Percentiles rank a stretch among this genome's conserved stretches.
Conservation (phyloP, 2,888 invertebrate genomes). For the Saturnia japonica region DNA sequence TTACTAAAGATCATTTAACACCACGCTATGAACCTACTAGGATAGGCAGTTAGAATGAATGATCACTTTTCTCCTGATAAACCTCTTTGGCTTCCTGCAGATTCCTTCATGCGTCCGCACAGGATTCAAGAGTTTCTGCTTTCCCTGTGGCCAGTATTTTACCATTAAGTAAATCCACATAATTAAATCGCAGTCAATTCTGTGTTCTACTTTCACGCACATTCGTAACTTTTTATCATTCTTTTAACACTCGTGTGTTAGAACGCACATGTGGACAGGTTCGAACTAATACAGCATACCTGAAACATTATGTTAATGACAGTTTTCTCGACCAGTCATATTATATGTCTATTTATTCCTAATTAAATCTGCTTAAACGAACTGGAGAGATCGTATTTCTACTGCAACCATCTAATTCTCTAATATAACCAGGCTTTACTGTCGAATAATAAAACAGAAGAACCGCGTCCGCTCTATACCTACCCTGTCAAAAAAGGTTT, state of each 20-base stretch:
- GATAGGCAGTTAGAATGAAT: too few species aligned
- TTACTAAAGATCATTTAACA: too few species aligned
- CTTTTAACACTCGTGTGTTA: neutral
- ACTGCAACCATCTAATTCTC: neutral
- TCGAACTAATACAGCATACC: neutral
- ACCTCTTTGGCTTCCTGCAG: too few species aligned
- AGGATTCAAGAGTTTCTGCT: neutral
- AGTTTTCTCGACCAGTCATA: neutral
- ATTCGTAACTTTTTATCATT: neutral
- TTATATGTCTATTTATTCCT: neutral
- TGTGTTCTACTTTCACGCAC: neutral
- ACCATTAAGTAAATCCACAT: neutral
- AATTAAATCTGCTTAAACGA: neutral
- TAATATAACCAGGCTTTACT: neutral
- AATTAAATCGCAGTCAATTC: neutral
- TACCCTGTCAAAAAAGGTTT: neutral
- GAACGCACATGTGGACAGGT: too few species aligned
- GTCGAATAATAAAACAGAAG: neutral
- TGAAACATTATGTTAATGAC: neutral
- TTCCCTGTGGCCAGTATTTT: neutral
- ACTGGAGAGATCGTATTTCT: neutral
- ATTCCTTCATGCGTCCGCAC: neutral
- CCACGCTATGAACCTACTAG: too few species aligned
- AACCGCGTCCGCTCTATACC: neutral
- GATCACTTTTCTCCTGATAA: too few species aligned